Evolutionary conservation across 2,888 invertebrate species (phyloP).

Genomic region (Hylaea fasciaria): DNA sequence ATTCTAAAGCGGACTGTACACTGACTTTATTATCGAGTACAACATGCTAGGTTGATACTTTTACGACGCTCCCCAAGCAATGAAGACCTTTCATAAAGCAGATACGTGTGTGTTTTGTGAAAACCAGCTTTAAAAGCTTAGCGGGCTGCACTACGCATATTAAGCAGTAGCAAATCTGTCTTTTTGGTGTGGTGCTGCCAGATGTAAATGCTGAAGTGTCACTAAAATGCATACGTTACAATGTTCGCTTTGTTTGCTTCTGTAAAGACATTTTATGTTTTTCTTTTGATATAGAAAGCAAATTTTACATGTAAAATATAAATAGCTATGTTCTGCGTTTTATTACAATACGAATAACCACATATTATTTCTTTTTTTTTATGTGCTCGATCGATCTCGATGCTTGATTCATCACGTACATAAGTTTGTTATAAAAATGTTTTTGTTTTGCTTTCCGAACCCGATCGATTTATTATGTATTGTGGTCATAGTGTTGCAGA

Average conservation of each 20-base stretch:
- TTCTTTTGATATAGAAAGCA: no score
- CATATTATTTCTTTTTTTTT: no score
- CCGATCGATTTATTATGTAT: no score
- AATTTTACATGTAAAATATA: no score
- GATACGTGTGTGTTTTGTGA: slow-evolving; percentile 46
- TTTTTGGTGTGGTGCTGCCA: slow-evolving; percentile 29
- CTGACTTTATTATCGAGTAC: slow-evolving; percentile 38
- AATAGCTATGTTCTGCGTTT: no score
- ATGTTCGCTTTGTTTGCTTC: neutral
- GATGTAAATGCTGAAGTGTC: neutral
- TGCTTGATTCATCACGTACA: no score
- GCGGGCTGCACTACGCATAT: slow-evolving; percentile 49
- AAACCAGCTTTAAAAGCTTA: slow-evolving; percentile 45
- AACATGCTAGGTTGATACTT: slow-evolving; percentile 38
- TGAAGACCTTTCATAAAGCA: slow-evolving; percentile 44
- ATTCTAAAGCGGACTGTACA: slow-evolving; percentile 17
- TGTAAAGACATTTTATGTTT: no score
- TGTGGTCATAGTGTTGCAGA: no score
- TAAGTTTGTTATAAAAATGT: no score
- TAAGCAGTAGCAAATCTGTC: slow-evolving; percentile 46
- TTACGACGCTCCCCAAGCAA: slow-evolving; percentile 40
- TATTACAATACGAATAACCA: no score
- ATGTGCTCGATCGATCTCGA: no score
- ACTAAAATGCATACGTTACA: slow-evolving; percentile 1
- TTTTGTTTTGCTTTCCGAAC: no score